phyloP scores from a whole-genome alignment of 2,888 invertebrate genomes.

The Blomia tropicalis region DNA sequence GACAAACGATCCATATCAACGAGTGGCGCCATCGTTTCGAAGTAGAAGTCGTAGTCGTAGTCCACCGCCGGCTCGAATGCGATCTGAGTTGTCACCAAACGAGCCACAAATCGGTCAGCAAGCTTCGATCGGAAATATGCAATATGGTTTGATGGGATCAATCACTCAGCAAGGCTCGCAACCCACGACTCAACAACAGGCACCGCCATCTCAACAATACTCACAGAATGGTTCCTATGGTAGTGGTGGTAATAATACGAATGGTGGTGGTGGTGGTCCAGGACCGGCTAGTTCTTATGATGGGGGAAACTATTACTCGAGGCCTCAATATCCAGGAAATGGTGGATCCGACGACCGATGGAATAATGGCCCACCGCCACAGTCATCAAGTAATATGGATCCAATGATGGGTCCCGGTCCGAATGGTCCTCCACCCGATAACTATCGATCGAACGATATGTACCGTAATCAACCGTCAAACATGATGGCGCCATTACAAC shows the following conservation, averaged over 20 bases:
- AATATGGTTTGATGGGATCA: constrained; percentile 10
- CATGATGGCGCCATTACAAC: neutral
- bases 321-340: constrained; percentile 16
- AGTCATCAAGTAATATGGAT: neutral
- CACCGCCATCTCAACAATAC: neutral
- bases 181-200: too few relatives aligned
- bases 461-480: neutral
- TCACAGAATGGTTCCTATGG: constrained; percentile 4
- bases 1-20: neutral
- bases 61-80: neutral
- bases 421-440: neutral
- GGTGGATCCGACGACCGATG: neutral
- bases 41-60: constrained; percentile 14
- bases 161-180: neutral
- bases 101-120: neutral
- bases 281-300: neutral
- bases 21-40: neutral
- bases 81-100: neutral
- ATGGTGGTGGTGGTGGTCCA: neutral
- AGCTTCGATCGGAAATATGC: neutral
- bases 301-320: neutral
- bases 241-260: neutral
- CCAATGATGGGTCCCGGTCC: neutral
- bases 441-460: neutral
- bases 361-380: too few relatives aligned